phyloP scores from a whole-genome alignment of 2,888 invertebrate species.

The Drosophila barbarae region DNA sequence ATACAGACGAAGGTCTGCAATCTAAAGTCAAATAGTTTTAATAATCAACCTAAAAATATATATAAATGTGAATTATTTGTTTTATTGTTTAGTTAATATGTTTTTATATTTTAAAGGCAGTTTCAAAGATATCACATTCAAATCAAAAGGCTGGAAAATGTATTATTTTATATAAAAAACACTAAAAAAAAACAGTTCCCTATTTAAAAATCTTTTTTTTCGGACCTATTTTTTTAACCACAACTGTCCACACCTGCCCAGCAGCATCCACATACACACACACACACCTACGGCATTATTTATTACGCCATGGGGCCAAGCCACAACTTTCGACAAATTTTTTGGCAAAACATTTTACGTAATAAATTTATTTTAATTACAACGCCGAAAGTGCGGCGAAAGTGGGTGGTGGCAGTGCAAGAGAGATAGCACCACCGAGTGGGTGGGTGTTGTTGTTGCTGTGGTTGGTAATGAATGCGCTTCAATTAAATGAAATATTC shows the following conservation, averaged over 20 bases:
- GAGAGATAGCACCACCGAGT: slow-evolving; percentile 1
- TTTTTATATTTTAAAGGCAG: too few species aligned
- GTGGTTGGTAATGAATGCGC: slow-evolving; percentile 66
- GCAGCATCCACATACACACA: slow-evolving; percentile 15
- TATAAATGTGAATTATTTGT: too few species aligned
- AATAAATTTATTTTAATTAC: slow-evolving; percentile 73
- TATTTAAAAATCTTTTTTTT: neutral
- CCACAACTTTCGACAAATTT: slow-evolving; percentile 71
- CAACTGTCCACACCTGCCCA: slow-evolving; percentile 8
- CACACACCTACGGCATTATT: slow-evolving; percentile 55
- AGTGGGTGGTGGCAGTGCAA: slow-evolving; percentile 4
- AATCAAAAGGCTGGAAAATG: too few species aligned
- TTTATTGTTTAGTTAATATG: too few species aligned
- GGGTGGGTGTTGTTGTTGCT: slow-evolving; percentile 33
- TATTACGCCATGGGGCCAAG: slow-evolving; percentile 52
- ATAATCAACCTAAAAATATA: too few species aligned
- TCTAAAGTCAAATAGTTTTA: too few species aligned
- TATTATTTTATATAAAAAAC: neutral
- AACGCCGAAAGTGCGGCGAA: slow-evolving; percentile 58
- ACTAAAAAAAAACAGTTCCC: neutral
- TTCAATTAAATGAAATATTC: slow-evolving; percentile 74
- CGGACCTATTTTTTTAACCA: neutral
- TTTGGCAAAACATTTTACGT: slow-evolving; percentile 72
- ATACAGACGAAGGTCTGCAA: too few species aligned
- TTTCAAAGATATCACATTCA: too few species aligned